Base-by-base conservation (phyloP, 1,140 invertebrate species). In the Pseudoatta argentina region DNA sequence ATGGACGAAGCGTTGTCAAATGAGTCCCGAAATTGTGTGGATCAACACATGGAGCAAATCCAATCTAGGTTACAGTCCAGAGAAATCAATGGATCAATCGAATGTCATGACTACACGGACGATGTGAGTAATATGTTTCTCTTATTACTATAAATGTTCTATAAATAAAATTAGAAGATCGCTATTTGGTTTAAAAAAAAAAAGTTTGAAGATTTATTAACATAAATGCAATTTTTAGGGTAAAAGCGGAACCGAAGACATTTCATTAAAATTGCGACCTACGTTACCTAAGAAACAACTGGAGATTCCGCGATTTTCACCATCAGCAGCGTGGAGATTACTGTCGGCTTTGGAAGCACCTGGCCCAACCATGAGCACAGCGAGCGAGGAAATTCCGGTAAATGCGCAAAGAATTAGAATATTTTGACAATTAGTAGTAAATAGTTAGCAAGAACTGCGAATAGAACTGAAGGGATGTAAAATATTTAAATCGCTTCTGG, bases 301-400 rank as follows among this genome's bases (percentile, higher is more conserved):
- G 16, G 96, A 97, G 79, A 96, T 97, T 27, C 97, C 97, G 0
- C 94, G 97, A 85, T 98, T 98, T 94, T 98, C 97, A 18, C 98
- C 98, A 3, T 96, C 97, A 0, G 96, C 97, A n/a, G 98, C 98
- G 0, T 98, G 98, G 98, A 96, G 97, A 88, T 96, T 97, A 30
- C 94, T 98, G 6, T 96, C 96, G 10, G 93, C 94, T n/a, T 71
- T 92, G 66, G 94, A 95, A 72, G 91, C 91, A 0, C 92, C 89
- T 4, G 93, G 91, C 24, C 94, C 94, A 44, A 91, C 91, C 12
- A 93, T 92, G 92, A 94, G 93, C 75, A 94, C 92, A 21, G 91
- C 92, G 24, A 94, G 93, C 73, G 94, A 94, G 61, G 94, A 94
- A 85, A 77, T 92, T 73, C 94, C 94, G 87, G 92, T 95, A 69